phyloP scores from a whole-genome alignment of 1,140 invertebrate species.

The Hestina assimilis region DNA sequence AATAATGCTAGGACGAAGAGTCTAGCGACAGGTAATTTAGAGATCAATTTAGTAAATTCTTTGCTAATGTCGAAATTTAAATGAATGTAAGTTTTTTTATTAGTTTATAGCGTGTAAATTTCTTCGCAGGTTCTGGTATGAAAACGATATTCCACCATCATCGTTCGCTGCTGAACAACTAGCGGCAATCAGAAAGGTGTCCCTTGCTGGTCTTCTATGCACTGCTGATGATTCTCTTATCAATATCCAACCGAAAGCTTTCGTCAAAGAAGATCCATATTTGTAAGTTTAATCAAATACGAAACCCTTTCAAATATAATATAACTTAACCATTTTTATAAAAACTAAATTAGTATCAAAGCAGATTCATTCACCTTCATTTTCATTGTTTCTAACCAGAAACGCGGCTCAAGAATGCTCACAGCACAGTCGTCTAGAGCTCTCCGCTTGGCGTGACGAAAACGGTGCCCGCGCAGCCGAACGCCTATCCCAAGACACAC shows the following conservation, averaged over 20 bases:
- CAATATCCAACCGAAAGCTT: conserved; percentile 89
- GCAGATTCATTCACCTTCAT: no score
- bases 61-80: not conserved
- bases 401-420: conserved; percentile 89
- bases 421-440: conserved; percentile 82
- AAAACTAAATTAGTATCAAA: not conserved
- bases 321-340: no score
- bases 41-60: not conserved
- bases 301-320: no score
- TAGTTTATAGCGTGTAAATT: conserved; percentile 3
- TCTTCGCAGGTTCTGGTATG: conserved; percentile 91
- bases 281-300: conserved; percentile 81
- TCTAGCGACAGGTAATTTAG: no score
- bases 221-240: conserved; percentile 84
- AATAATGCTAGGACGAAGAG: no score
- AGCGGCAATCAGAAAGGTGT: conserved; percentile 90
- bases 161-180: conserved; percentile 90
- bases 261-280: conserved; percentile 92
- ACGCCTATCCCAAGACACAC: conserved; percentile 76
- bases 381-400: conserved; percentile 57
- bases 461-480: conserved; percentile 63
- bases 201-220: conserved; percentile 90
- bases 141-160: conserved; percentile 95
- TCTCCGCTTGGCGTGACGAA: conserved; percentile 82
- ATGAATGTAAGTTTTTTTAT: not conserved